Base-by-base conservation (phyloP, 2,888 invertebrate species). In the Lacanobia wlatinum region DNA sequence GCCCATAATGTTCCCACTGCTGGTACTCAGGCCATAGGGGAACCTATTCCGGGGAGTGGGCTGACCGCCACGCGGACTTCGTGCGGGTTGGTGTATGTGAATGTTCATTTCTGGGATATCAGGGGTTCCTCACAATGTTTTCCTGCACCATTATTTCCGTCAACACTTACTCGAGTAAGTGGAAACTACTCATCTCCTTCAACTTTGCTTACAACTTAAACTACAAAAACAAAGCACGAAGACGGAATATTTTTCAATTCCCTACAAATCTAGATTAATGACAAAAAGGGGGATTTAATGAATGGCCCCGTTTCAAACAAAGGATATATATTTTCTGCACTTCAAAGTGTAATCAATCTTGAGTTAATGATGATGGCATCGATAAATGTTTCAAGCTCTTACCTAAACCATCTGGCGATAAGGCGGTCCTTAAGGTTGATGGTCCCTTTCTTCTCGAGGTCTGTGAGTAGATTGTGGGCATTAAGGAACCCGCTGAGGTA, bases 401-500 rank as follows among this genome's bases (percentile, higher is more conserved):
- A 96, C 97, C 97, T 96, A 87, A 97, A 96, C 92, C 97, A 94
- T 84, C 97, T 93, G 21, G 94, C 93, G 53, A 97, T 88, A 23
- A 97, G 87, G 86, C 96, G 95, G 76, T 93, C 93, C 84, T 93
- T 95, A 66, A 97, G 90, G 78, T 96, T 94, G 72, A 97, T 96
- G 1, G 93, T 93, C 18, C 95, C 95, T 83, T 94, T 94, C 73
- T 89, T 94, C 70, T 96, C 95, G 46, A 97, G 90, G 77, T 97
- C 97, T 76, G 94, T 92, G 2, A 97, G 89, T 0, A 97, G 91
- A 61, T 96, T 95, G 88, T 96, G 93, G 0, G 97, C 96, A 83
- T 96, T 96, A 23, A 97, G 87, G 73, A 97, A 96, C 1, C 97
- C 97, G 80, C 97, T 97, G 21, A 97, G 91, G 73, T 97, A 94